Evolutionary conservation across 2,113 vertebrate species (phyloP).

Genomic region (Danionella cerebrum): DNA sequence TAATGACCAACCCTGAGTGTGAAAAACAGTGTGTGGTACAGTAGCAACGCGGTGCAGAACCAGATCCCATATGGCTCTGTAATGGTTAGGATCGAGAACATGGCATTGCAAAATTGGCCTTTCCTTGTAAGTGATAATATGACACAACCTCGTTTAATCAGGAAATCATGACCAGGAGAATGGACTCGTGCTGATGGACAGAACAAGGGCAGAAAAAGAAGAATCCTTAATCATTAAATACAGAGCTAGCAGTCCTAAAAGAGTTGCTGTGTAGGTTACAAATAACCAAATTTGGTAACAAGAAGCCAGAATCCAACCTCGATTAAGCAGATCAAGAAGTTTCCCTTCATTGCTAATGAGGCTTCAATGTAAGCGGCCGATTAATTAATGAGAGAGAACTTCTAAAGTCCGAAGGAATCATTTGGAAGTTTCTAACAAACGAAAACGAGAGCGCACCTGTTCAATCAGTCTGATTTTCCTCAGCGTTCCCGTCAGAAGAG

Average conservation of each 20-base stretch:
- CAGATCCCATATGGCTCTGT: neutral
- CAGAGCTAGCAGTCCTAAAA: neutral
- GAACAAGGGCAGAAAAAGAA: neutral
- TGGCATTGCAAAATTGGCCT: slow-evolving; percentile 41
- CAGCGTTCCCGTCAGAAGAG: neutral
- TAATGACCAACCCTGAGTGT: slow-evolving; percentile 58
- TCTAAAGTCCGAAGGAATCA: neutral
- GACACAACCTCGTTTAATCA: slow-evolving; percentile 56
- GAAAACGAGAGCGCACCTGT: slow-evolving; percentile 22
- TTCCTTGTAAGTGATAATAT: slow-evolving; percentile 57
- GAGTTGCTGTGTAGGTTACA: neutral
- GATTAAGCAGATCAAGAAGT: neutral
- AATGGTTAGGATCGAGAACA: slow-evolving; percentile 36
- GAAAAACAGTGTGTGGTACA: neutral
- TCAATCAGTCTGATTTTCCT: slow-evolving; percentile 11
- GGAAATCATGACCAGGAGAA: slow-evolving; percentile 45
- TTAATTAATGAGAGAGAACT: neutral
- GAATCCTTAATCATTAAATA: neutral
- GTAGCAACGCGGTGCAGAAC: neutral
- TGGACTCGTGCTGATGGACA: slow-evolving; percentile 5
- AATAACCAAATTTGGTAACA: neutral
- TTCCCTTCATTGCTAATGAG: neutral
- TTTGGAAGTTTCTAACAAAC: neutral
- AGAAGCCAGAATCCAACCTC: neutral
- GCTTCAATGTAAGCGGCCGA: neutral